A percentile compares a stretch with the other conserved stretches of the same genome.
These are phyloP conservation scores for Sisyra nigra DNA, from an alignment of 2,888 invertebrate genomes.

Conservation along the genomic window DNA sequence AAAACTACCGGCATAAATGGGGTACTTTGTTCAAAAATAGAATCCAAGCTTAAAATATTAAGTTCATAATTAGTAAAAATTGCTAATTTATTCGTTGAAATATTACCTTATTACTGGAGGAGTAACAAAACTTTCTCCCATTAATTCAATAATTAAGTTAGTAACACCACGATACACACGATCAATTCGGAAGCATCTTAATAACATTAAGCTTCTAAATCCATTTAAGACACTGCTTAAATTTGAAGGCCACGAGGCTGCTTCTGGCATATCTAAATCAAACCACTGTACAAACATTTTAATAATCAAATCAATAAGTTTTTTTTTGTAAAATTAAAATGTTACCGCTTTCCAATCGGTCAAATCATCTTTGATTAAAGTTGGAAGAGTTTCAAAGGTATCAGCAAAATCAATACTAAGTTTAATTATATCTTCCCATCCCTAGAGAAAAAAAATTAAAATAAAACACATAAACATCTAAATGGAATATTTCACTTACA, in stretches of 20 bases:
- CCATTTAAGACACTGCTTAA: constrained; percentile 47
- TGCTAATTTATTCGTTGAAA: neutral
- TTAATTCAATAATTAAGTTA: constrained; percentile 61
- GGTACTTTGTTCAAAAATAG: constrained; percentile 72
- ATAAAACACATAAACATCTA: neutral
- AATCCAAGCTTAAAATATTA: constrained; percentile 48
- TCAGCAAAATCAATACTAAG: constrained; percentile 50
- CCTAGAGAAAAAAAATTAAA: constrained; percentile 24
- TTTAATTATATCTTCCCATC: constrained; percentile 74
- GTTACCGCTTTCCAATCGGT: constrained; percentile 50
- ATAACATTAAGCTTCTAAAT: constrained; percentile 61
- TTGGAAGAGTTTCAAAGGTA: constrained; percentile 45
- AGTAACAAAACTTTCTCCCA: constrained; percentile 80
- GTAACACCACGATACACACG: constrained; percentile 74
- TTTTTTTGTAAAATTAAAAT: constrained; percentile 7
- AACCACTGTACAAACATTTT: constrained; percentile 48
- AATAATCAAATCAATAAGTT: neutral
- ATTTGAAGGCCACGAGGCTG: constrained; percentile 46
- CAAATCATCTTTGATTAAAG: constrained; percentile 36
- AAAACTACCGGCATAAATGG: constrained; percentile 79
- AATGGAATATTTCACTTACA: constrained; percentile 16
- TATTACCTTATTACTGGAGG: constrained; percentile 60
- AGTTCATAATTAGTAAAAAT: no score
- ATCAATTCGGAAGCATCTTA: constrained; percentile 82
- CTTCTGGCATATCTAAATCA: constrained; percentile 70